Evolutionary conservation across 2,888 invertebrate species (phyloP).

Genomic region (Nemotelus nigrinus): DNA sequence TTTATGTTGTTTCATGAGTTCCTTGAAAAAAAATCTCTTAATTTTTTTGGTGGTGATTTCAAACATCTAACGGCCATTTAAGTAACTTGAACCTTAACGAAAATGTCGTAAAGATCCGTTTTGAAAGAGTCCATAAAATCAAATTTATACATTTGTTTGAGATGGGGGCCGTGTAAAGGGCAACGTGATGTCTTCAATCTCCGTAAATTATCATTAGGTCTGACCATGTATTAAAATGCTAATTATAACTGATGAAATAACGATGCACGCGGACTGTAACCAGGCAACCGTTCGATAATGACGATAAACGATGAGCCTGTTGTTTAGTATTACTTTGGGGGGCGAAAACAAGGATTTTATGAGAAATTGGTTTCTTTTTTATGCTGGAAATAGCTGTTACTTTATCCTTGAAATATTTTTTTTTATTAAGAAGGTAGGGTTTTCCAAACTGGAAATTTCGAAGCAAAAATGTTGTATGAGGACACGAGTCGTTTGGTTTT

Average conservation of each 20-base stretch:
- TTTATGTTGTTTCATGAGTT: background rate
- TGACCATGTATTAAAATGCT: slow-evolving; percentile 15
- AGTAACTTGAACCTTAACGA: background rate
- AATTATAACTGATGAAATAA: slow-evolving; percentile 4
- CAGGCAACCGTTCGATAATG: too few relatives aligned
- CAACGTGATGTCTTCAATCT: background rate
- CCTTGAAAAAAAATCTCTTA: background rate
- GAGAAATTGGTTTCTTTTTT: too few relatives aligned
- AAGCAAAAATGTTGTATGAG: too few relatives aligned
- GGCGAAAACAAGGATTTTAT: too few relatives aligned
- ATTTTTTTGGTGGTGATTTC: background rate
- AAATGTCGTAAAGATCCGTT: background rate
- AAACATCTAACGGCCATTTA: slow-evolving; percentile 12
- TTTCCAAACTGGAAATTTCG: too few relatives aligned
- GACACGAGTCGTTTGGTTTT: too few relatives aligned
- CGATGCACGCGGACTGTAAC: background rate
- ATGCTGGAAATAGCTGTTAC: too few relatives aligned
- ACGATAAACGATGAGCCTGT: too few relatives aligned
- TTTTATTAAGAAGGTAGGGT: too few relatives aligned
- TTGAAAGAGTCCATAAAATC: slow-evolving; percentile 14
- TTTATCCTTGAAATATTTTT: too few relatives aligned
- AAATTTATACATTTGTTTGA: background rate
- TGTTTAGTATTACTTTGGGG: too few relatives aligned
- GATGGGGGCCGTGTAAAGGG: background rate
- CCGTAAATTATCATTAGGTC: background rate